Percentiles rank a stretch among this genome's conserved stretches.
phyloP scores from a whole-genome alignment of 2,113 vertebrate species.

The Micronycteris hirsuta region DNA sequence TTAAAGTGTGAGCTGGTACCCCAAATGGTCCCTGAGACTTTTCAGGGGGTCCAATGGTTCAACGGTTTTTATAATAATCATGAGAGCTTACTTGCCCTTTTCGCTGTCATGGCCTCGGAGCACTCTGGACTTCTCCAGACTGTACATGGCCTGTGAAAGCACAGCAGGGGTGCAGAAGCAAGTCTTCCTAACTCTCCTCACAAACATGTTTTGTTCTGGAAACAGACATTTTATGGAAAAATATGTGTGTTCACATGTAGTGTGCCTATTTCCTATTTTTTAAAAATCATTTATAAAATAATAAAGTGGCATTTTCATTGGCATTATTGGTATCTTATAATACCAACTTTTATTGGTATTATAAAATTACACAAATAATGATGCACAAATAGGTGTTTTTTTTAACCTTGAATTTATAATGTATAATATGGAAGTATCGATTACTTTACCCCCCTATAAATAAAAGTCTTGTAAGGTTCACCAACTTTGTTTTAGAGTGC shows the following conservation, averaged over 20 bases:
- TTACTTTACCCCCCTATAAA: not conserved
- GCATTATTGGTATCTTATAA: too few relatives aligned
- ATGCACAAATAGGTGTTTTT: not conserved
- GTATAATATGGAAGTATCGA: not conserved
- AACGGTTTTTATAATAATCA: not conserved
- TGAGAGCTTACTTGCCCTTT: not conserved
- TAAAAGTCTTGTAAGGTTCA: not conserved
- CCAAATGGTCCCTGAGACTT: not conserved
- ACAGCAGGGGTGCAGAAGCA: not conserved
- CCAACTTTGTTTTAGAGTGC: not conserved
- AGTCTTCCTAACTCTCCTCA: not conserved
- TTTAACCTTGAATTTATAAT: not conserved
- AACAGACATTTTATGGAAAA: not conserved
- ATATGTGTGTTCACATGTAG: not conserved
- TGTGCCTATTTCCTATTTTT: not conserved
- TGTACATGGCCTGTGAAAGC: fast-evolving
- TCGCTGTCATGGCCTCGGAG: not conserved
- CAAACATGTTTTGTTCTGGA: not conserved
- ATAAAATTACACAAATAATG: too few relatives aligned
- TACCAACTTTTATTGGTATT: too few relatives aligned
- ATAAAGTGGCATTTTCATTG: not conserved
- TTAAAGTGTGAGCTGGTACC: not conserved
- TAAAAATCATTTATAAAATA: not conserved
- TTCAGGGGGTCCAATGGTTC: not conserved
- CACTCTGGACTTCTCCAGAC: not conserved